Evolutionary conservation across 2,113 vertebrate genomes (phyloP), one percentile per base, ranked within the genome.

Genomic region (Marmota monax): DNA sequence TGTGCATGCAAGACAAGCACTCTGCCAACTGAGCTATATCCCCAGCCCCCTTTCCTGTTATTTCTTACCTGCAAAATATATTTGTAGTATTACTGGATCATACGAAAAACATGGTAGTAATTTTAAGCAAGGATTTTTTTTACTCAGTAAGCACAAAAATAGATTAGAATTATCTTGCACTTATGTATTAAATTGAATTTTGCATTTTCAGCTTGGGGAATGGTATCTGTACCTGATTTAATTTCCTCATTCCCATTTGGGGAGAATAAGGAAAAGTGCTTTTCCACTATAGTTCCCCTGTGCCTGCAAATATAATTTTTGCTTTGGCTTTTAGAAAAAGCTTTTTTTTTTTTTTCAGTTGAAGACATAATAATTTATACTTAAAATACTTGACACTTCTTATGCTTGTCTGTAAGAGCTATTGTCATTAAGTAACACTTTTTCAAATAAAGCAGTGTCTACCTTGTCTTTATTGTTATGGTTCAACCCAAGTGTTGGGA

Each of bases 361-460:
- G 89, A 18, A 95, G 70, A 48, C 63, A 56, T 67, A 93, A 67
- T 94, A 39, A 78, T 91, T 90, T 85, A 91, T 9, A 90, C 34
- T 29, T 67, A 5, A 12, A 76, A 84, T 87, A 53, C 39, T 92
- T 87, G n/a, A 74, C 14, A 16, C 88, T 92, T 96, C 76, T 97
- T 90, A 25, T 32, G 48, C 84, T 90, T 82, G 32, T n/a, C 39
- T 86, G 1, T 96, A 27, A 88, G 27, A 94, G 12, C 32, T 95
- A 14, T 51, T 83, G 63, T 53, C 18, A 74, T 56, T 84, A 87
- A 90, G 37, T 42, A 61, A 72, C 17, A 7, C 18, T 89, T 14
- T 85, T 37, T 58, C 32, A 77, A 17, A 18, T 42, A 65, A 63
- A 84, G 39, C 10, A 25, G 16, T 85, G 12, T 78, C 37, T 7